phyloP scores from a whole-genome alignment of 2,113 vertebrate species.

The Coptodon rendalli region DNA sequence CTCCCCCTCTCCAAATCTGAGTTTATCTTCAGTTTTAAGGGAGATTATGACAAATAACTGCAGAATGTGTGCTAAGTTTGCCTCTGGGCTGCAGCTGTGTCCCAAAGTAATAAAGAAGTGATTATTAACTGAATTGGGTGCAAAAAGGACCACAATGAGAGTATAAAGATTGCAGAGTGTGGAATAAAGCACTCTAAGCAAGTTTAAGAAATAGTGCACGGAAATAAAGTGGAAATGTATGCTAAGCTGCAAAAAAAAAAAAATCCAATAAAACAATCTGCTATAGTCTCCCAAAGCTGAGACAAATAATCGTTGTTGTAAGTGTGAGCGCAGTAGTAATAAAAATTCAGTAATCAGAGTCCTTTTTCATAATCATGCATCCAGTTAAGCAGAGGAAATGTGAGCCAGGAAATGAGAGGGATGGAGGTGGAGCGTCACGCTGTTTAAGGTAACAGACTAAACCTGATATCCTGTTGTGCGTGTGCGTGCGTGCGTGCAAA shows the following conservation, averaged over 20 bases:
- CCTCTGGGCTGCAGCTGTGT: not conserved
- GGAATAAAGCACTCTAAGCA: not conserved
- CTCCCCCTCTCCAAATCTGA: not conserved
- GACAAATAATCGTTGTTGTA: not conserved
- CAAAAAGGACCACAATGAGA: not conserved
- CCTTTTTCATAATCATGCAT: not conserved
- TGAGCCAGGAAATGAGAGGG: not conserved
- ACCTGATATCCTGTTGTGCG: not conserved
- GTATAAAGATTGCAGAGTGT: not conserved
- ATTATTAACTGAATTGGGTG: conserved; percentile 14
- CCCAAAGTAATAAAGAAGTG: conserved; percentile 29
- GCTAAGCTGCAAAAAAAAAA: not conserved
- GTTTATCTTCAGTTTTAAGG: not conserved
- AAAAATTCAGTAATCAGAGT: not conserved
- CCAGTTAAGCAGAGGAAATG: not conserved
- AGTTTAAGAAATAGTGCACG: not conserved
- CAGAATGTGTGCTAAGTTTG: not conserved
- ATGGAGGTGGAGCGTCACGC: not conserved
- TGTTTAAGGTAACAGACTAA: conserved; percentile 30
- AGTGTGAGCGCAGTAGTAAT: not conserved
- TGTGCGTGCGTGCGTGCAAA: not conserved
- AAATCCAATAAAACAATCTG: conserved; percentile 21
- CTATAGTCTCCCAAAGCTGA: not conserved
- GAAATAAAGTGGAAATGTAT: not conserved
- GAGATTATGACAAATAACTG: conserved; percentile 6